Conservation (phyloP, 2,888 invertebrate genomes). For the Oxystoma pomonae region DNA sequence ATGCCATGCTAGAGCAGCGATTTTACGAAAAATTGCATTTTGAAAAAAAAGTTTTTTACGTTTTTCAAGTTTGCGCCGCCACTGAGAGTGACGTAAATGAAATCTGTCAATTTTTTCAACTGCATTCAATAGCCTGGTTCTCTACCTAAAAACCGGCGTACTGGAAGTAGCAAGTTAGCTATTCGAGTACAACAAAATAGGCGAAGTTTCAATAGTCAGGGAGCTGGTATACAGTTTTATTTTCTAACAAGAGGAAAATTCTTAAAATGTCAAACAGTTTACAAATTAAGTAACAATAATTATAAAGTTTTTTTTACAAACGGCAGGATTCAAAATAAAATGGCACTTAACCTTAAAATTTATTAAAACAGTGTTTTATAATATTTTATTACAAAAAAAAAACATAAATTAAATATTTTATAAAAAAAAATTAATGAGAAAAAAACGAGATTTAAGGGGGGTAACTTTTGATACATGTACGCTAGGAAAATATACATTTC, state of each 20-base stretch:
- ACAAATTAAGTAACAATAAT: not conserved
- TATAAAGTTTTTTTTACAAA: not conserved
- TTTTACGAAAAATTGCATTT: too few species aligned
- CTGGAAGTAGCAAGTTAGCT: too few species aligned
- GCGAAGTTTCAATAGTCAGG: constrained; percentile 14
- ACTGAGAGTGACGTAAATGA: too few species aligned
- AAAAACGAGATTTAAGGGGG: constrained; percentile 9
- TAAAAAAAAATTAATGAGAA: constrained; percentile 15
- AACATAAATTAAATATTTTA: constrained; percentile 16
- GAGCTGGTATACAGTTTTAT: too few species aligned
- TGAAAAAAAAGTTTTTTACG: too few species aligned
- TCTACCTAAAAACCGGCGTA: too few species aligned
- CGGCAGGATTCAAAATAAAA: not conserved
- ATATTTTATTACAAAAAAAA: constrained; percentile 11
- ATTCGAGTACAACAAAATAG: too few species aligned
- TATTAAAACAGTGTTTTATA: not conserved
- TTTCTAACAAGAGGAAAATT: constrained; percentile 4
- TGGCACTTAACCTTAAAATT: not conserved
- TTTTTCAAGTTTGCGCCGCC: too few species aligned
- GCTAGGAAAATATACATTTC: constrained; percentile 40
- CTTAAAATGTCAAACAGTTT: not conserved
- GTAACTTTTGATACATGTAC: constrained; percentile 28
- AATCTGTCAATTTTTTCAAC: too few species aligned
- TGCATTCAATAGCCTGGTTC: too few species aligned
- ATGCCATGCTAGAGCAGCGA: too few species aligned